Base-by-base conservation (phyloP, 2,888 invertebrate species). In the Lutraria lutraria region DNA sequence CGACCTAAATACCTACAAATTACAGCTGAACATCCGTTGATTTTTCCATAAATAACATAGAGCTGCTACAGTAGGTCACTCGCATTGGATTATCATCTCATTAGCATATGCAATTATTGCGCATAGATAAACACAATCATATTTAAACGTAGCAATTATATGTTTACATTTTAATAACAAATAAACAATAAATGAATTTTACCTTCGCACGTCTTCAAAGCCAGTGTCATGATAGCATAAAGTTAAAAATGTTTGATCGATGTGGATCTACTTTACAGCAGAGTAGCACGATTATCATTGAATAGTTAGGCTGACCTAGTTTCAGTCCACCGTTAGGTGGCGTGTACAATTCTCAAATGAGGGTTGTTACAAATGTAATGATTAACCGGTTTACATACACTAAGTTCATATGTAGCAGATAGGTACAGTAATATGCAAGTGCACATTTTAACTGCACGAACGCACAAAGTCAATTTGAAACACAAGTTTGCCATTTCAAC, bases 21-120 rank as follows among this genome's bases (percentile, higher is more conserved):
- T 92, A 94, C 93, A 93, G 91, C 93, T 91, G 92, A 91, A 93
- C 93, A 94, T 94, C 94, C 93, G 94, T 93, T 91, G 92, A 88
- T 90, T 89, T 76, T 92, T 94, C 94, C 94, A 94, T 94, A 95
- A 95, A 95, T 94, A 94, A 94, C 93, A 91, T 87, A 63, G 83
- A 91, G 84, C 92, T 90, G 93, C 92, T 90, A 93, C 93, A 94
- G 88, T 93, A 93, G 94, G 94, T 95, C 95, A 95, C 87, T 90
- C 90, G 89, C 92, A 92, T 91, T 86, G 90, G 85, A 92, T 92
- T 91, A 89, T 89, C 89, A 89, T 88, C 83, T 89, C 83, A 93
- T 94, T 94, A 94, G 91, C 94, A 94, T 94, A 92, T 86, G 83
- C 72, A 89, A 90, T 92, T 86, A 93, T 60, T 93, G 60, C 93